phyloP scores from a whole-genome alignment of 2,888 invertebrate species.

The Thera obeliscata region DNA sequence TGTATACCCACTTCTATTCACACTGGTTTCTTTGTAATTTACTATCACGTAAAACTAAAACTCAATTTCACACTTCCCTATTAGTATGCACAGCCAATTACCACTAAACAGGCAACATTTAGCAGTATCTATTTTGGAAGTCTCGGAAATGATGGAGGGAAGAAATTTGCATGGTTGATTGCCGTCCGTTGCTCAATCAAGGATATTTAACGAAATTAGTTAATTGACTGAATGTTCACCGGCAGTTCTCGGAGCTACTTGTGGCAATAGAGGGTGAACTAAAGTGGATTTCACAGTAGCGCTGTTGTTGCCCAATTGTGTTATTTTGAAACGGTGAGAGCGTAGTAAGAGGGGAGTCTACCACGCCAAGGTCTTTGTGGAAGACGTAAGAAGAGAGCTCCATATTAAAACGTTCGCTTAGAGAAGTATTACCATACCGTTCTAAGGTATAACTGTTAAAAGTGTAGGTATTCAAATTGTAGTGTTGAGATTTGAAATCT shows the following conservation, averaged over 20 bases:
- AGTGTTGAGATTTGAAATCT: too few species aligned
- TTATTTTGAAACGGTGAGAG: background rate
- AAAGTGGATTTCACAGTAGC: conserved; percentile 19
- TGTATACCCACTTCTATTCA: too few species aligned
- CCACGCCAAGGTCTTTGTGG: too few species aligned
- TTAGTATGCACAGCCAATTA: conserved; percentile 50
- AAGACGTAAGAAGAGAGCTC: too few species aligned
- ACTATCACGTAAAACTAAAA: too few species aligned
- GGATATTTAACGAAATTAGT: conserved; percentile 84
- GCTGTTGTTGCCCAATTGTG: background rate
- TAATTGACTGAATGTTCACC: conserved; percentile 80
- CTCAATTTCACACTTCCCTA: background rate
- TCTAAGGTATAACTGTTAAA: too few species aligned
- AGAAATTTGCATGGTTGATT: conserved; percentile 83
- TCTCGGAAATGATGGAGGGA: conserved; percentile 62
- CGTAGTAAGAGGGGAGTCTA: too few species aligned
- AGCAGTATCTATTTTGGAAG: conserved; percentile 61
- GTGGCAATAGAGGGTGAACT: conserved; percentile 29
- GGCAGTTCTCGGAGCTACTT: conserved; percentile 52
- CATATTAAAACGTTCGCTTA: too few species aligned
- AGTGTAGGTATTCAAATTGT: too few species aligned
- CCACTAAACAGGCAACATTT: conserved; percentile 58
- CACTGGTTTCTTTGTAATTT: too few species aligned
- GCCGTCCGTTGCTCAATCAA: conserved; percentile 83
- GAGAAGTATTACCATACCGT: too few species aligned